A percentile compares a stretch with the other conserved stretches of the same genome.
Evolutionary conservation across 2,888 invertebrate species (phyloP).

Genomic region (Bembecia ichneumoniformis): DNA sequence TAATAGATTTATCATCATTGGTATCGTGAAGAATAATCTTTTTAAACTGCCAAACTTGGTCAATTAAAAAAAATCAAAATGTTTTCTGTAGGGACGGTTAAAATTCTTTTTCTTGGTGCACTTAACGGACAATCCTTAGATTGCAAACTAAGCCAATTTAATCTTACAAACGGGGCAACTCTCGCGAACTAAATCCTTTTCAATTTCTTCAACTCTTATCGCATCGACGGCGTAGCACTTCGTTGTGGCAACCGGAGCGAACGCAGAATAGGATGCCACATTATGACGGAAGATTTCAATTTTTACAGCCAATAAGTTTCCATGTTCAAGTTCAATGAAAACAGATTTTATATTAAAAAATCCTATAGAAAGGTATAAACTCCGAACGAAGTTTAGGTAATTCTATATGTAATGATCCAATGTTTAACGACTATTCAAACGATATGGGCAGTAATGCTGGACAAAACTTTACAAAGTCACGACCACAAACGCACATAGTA

Average conservation of each 20-base stretch:
- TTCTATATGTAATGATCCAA: too few species aligned
- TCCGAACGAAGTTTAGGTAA: too few species aligned
- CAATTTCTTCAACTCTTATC: conserved; percentile 49
- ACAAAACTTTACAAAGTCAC: neutral
- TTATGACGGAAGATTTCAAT: conserved; percentile 6
- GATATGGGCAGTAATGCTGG: too few species aligned
- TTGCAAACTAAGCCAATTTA: conserved; percentile 48
- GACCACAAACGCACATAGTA: conserved; percentile 16
- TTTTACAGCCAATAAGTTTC: conserved; percentile 3
- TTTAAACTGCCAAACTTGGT: too few species aligned
- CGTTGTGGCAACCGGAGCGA: conserved; percentile 7
- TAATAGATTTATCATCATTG: too few species aligned
- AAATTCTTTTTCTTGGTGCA: conserved; percentile 15
- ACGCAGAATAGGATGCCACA: conserved; percentile 1
- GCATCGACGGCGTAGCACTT: conserved; percentile 10
- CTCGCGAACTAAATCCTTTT: conserved; percentile 46
- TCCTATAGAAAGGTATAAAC: too few species aligned
- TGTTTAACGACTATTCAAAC: too few species aligned
- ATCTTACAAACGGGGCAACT: conserved; percentile 40
- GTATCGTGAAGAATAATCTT: too few species aligned
- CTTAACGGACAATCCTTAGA: conserved; percentile 18
- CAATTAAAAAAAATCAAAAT: too few species aligned
- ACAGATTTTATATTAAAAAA: neutral
- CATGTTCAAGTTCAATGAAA: neutral
- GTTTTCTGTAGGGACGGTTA: neutral